Evolutionary conservation across 1,140 invertebrate species (phyloP).

Genomic region (Helicoverpa zea): DNA sequence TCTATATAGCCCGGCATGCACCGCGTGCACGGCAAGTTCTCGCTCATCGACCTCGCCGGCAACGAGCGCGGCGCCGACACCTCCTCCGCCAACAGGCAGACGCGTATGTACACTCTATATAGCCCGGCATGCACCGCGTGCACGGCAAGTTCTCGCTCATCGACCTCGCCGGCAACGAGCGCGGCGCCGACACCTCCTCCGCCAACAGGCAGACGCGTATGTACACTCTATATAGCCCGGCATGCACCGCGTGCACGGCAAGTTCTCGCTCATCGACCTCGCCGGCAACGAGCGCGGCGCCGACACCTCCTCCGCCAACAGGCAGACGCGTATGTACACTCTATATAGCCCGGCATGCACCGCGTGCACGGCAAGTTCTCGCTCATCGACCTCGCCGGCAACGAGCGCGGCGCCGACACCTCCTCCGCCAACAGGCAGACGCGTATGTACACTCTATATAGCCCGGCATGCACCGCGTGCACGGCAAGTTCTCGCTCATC

Average conservation of each 20-base stretch:
- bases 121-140: slow-evolving; percentile 90
- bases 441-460: too few relatives aligned
- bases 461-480: slow-evolving; percentile 90
- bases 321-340: too few relatives aligned
- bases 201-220: slow-evolving; percentile 97
- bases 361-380: slow-evolving; percentile 99
- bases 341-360: slow-evolving; percentile 89
- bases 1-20: slow-evolving; percentile 89
- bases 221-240: too few relatives aligned
- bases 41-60: slow-evolving; percentile 99
- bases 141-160: slow-evolving; percentile 99
- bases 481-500: slow-evolving; percentile 99
- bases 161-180: slow-evolving; percentile 99
- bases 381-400: slow-evolving; percentile 99
- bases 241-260: slow-evolving; percentile 94
- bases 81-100: slow-evolving; percentile 97
- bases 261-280: slow-evolving; percentile 99
- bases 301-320: slow-evolving; percentile 98
- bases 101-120: too few relatives aligned
- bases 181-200: slow-evolving; percentile 99
- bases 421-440: slow-evolving; percentile 98
- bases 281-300: slow-evolving; percentile 99
- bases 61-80: slow-evolving; percentile 99
- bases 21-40: slow-evolving; percentile 98
- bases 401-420: slow-evolving; percentile 99